Evolutionary conservation across 2,113 vertebrate genomes (phyloP).

Genomic region (Brachypodius melanocephalos): DNA sequence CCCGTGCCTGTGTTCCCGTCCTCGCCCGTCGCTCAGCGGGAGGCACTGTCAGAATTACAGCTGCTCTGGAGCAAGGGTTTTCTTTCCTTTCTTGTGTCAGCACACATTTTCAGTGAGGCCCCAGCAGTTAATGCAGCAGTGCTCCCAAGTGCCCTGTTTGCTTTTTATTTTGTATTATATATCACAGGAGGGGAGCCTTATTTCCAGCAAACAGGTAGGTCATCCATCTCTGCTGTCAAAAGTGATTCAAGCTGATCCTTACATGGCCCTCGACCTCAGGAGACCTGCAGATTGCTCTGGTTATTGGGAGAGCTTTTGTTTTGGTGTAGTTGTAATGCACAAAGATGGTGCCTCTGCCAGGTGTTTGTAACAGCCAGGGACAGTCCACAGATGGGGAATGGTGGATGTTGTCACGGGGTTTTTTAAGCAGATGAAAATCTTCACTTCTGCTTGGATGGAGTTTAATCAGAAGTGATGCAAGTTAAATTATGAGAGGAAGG

Average conservation of each 20-base stretch:
- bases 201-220: background rate
- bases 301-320: background rate
- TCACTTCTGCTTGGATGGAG: background rate
- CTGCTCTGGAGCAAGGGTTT: background rate
- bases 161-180: background rate
- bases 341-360: background rate
- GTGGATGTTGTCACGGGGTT: background rate
- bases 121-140: background rate
- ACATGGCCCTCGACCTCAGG: background rate
- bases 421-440: background rate
- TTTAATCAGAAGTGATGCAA: background rate
- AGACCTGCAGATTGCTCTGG: background rate
- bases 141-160: background rate
- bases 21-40: rapidly evolving
- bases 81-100: background rate
- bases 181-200: background rate
- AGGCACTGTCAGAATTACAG: background rate
- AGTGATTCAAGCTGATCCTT: background rate
- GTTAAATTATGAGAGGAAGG: background rate
- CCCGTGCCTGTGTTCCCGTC: background rate
- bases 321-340: background rate
- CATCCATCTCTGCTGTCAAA: background rate
- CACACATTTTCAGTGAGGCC: background rate
- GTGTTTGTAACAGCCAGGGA: background rate
- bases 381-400: background rate